Percentiles rank a stretch among this genome's conserved stretches.
Conservation (phyloP, 1,140 invertebrate genomes). For the Lucilia cuprina region DNA sequence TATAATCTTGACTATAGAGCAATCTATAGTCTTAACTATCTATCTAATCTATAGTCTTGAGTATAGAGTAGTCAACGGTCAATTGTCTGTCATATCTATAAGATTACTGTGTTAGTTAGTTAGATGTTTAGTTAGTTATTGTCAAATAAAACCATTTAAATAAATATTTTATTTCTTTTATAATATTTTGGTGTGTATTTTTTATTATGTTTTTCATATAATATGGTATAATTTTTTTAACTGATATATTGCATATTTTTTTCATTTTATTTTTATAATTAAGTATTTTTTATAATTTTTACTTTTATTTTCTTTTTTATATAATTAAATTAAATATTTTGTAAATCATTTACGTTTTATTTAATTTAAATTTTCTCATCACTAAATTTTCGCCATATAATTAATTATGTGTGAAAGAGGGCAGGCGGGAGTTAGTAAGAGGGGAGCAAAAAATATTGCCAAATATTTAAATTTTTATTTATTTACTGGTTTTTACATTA, state of each 20-base stretch:
- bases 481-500: slow-evolving; percentile 4
- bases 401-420: neutral
- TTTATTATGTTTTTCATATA: slow-evolving; percentile 22
- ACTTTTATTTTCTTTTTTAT: neutral
- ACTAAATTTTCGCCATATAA: slow-evolving; percentile 19
- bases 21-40: no score
- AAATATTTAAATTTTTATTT: slow-evolving; percentile 1
- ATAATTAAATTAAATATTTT: slow-evolving; percentile 18
- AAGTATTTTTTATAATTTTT: neutral
- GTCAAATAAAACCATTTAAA: neutral
- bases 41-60: no score
- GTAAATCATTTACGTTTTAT: neutral
- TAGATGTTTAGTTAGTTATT: no score
- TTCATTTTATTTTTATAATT: neutral
- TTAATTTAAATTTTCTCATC: slow-evolving; percentile 24
- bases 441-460: neutral
- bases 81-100: no score
- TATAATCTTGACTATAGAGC: no score
- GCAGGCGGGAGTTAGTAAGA: neutral
- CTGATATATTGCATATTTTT: slow-evolving; percentile 29
- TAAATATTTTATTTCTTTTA: slow-evolving; percentile 21
- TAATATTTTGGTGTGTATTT: slow-evolving; percentile 31
- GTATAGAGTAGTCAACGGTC: no score
- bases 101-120: no score
- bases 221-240: slow-evolving; percentile 27